A percentile compares a stretch with the other conserved stretches of the same genome.
These are phyloP conservation scores for Archilochus colubris DNA, from an alignment of 2,113 vertebrate species.

Conservation along the genomic window DNA sequence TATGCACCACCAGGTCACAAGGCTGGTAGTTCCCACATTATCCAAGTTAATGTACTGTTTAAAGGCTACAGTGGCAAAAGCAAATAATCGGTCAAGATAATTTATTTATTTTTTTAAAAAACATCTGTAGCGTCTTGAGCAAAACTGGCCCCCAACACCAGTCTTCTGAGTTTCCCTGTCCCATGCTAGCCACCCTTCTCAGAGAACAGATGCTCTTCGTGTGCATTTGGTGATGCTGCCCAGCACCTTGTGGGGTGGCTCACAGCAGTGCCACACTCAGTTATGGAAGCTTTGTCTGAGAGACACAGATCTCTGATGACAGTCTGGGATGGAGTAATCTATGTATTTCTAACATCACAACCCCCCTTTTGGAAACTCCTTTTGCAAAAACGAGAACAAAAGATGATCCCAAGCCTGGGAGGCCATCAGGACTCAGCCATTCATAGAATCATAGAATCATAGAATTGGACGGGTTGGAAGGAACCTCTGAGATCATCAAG, in stretches of 20 bases:
- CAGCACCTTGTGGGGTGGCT: fast-evolving
- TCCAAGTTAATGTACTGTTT: neutral
- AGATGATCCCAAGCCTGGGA: neutral
- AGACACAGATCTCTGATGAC: neutral
- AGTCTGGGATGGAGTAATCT: neutral
- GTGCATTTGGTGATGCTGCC: fast-evolving
- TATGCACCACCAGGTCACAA: neutral
- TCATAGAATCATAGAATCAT: neutral
- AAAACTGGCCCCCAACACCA: neutral
- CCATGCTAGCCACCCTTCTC: neutral
- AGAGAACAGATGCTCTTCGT: neutral
- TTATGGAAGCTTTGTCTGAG: neutral
- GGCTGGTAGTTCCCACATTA: neutral
- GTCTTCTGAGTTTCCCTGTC: neutral
- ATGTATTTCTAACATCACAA: neutral
- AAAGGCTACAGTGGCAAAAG: neutral
- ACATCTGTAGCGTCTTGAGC: neutral
- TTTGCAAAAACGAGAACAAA: slow-evolving; percentile 29
- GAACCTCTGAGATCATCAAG: no score
- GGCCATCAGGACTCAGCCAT: neutral
- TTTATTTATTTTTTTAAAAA: neutral
- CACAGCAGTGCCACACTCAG: neutral
- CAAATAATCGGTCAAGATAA: neutral
- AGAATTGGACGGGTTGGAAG: no score
- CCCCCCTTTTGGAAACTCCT: slow-evolving; percentile 5